phyloP scores from a whole-genome alignment of 2,797 vertebrate species.

The Geotrypetes seraphini region DNA sequence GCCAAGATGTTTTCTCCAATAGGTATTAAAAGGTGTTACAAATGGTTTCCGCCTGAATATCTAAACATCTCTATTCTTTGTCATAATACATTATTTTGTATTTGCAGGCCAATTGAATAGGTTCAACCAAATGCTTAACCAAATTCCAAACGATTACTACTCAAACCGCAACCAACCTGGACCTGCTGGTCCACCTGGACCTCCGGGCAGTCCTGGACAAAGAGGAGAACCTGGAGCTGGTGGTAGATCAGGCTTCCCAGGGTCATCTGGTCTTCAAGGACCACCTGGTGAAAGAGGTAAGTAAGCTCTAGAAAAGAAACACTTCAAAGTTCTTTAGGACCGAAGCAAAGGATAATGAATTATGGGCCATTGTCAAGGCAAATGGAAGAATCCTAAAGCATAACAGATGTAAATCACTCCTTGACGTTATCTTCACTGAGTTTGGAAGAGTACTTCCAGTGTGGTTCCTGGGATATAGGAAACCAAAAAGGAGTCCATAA shows the following conservation, averaged over 20 bases:
- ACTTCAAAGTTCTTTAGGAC: no score
- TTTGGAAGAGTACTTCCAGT: no score
- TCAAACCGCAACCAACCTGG: conserved; percentile 76
- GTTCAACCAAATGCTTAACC: conserved; percentile 86
- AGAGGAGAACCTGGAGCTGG: conserved; percentile 78
- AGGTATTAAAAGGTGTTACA: no score
- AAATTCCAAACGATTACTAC: conserved; percentile 82
- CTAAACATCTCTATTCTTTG: background rate
- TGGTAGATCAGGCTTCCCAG: conserved; percentile 83
- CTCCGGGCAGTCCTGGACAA: conserved; percentile 62
- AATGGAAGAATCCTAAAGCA: no score
- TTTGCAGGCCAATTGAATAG: conserved; percentile 81
- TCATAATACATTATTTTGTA: conserved; percentile 8
- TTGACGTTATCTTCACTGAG: no score
- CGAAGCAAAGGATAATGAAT: no score
- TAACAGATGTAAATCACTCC: no score
- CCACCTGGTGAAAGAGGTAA: conserved; percentile 82
- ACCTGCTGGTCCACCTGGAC: conserved; percentile 73
- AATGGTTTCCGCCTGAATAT: no score
- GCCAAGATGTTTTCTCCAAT: no score
- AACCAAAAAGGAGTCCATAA: no score
- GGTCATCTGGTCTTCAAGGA: conserved; percentile 74
- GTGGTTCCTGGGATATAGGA: no score
- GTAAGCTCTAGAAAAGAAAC: background rate
- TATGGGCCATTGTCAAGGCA: no score